Conservation (phyloP, 2,113 vertebrate genomes). For the Pipa parva region DNA sequence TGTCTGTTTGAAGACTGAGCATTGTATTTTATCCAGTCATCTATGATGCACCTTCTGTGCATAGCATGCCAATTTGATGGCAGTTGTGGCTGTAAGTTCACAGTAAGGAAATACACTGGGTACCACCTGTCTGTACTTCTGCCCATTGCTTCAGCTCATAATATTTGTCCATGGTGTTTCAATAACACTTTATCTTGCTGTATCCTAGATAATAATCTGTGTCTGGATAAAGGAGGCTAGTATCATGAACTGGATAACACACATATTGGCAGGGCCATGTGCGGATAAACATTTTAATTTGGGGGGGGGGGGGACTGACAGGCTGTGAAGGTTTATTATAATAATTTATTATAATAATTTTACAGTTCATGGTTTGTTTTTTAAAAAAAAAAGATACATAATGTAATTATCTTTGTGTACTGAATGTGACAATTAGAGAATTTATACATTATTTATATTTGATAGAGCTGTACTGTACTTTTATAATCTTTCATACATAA, state of each 20-base stretch:
- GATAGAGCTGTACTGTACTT: conserved; percentile 5
- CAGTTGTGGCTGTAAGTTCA: too few relatives aligned
- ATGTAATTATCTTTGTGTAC: conserved; percentile 9
- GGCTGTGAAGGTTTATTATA: conserved; percentile 2
- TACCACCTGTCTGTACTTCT: too few relatives aligned
- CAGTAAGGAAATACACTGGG: too few relatives aligned
- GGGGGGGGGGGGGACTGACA: background rate
- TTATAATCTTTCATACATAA: conserved; percentile 27
- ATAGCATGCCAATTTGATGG: too few relatives aligned
- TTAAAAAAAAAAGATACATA: conserved; percentile 6
- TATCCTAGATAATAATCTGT: background rate
- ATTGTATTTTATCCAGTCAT: too few relatives aligned
- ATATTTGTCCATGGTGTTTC: too few relatives aligned
- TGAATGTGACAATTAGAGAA: background rate
- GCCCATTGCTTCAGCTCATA: too few relatives aligned
- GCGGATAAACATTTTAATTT: background rate
- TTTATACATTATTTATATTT: conserved; percentile 22
- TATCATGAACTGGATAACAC: background rate
- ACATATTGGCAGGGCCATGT: conserved; percentile 16
- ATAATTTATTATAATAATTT: background rate
- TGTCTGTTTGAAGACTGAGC: too few relatives aligned
- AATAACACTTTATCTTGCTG: background rate
- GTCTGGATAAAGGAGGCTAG: background rate
- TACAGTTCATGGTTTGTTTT: background rate
- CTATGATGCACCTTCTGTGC: too few relatives aligned